Percentiles rank a stretch among this genome's conserved stretches.
Evolutionary conservation across 2,797 vertebrate genomes (phyloP).

Genomic region (Urophycis tenuis): DNA sequence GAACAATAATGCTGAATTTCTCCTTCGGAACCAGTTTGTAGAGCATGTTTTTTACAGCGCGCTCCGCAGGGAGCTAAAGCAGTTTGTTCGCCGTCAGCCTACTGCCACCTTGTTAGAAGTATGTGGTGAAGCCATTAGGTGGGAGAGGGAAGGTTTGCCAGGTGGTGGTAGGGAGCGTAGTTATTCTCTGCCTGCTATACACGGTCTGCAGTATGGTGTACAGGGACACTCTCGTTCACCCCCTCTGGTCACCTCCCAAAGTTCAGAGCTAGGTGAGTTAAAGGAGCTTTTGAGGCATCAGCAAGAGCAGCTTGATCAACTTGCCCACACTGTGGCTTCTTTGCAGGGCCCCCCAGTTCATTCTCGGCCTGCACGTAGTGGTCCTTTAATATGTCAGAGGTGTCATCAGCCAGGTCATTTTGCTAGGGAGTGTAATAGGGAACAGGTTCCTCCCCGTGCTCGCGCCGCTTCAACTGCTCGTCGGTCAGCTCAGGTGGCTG

Average conservation of each 20-base stretch:
- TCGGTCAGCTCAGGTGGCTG: too few relatives aligned
- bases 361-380: too few relatives aligned
- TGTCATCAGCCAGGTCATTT: not conserved
- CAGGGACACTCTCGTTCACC: not conserved
- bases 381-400: not conserved
- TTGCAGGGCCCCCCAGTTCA: not conserved
- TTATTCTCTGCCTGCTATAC: not conserved
- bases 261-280: slow-evolving; percentile 3
- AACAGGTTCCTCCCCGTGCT: not conserved
- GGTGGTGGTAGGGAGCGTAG: not conserved
- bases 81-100: not conserved
- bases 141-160: slow-evolving; percentile 12
- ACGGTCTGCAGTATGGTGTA: slow-evolving; percentile 6
- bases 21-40: slow-evolving; percentile 23
- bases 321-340: not conserved
- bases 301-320: slow-evolving; percentile 16
- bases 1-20: slow-evolving; percentile 7
- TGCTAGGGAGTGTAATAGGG: not conserved
- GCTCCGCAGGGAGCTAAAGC: slow-evolving; percentile 15
- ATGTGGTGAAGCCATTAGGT: not conserved
- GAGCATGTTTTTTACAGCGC: too few relatives aligned
- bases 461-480: not conserved
- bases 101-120: slow-evolving; percentile 7
- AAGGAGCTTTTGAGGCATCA: not conserved
- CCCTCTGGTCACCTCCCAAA: not conserved